Evolutionary conservation across 2,113 vertebrate genomes (phyloP).

Genomic region (Coracopsis vasa): DNA sequence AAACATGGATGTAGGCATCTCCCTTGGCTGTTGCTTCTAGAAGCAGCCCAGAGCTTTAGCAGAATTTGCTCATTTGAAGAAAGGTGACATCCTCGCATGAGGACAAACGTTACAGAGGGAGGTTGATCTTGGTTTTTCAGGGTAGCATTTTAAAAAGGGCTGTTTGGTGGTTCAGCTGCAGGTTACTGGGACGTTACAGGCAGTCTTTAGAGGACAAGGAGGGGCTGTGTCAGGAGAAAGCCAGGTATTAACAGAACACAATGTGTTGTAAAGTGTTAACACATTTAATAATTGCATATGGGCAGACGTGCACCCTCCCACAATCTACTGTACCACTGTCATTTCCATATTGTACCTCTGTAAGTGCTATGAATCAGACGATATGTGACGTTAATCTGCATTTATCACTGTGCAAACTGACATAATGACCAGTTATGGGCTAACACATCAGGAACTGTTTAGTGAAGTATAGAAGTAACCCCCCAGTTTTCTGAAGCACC

Average conservation of each 20-base stretch:
- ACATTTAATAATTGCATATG: background rate
- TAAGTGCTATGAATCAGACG: background rate
- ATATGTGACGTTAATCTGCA: background rate
- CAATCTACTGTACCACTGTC: background rate
- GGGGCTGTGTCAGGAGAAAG: background rate
- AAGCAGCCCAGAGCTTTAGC: background rate
- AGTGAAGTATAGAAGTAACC: background rate
- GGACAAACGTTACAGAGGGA: background rate
- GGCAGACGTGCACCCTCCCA: background rate
- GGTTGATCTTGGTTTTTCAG: background rate
- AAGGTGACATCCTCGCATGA: background rate
- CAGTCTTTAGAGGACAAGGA: background rate
- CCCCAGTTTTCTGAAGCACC: background rate
- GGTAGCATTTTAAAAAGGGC: background rate
- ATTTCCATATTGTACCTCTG: background rate
- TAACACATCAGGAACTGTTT: background rate
- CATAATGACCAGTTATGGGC: background rate
- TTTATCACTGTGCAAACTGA: background rate
- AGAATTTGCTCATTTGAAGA: background rate
- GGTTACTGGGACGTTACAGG: background rate
- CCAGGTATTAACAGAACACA: background rate
- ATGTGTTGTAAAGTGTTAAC: background rate
- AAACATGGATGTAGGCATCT: background rate
- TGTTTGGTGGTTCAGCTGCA: background rate
- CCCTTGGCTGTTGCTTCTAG: background rate